Evolutionary conservation across 1,140 invertebrate genomes (phyloP).

Genomic region (Littorina saxatilis): DNA sequence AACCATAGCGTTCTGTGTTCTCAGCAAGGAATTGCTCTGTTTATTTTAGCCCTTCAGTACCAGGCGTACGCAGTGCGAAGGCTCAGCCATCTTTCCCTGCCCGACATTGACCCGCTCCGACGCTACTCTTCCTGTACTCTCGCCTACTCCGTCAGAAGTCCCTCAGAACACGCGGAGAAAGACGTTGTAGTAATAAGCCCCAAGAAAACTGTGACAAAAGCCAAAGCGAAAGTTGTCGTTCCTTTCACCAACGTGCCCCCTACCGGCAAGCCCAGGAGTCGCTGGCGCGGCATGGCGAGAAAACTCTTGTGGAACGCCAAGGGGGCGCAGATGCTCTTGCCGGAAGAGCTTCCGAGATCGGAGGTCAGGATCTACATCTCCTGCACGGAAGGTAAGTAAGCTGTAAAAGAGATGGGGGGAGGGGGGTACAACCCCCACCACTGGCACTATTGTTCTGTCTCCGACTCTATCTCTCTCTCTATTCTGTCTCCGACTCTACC

Average conservation of each 20-base stretch:
- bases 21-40: too few relatives aligned
- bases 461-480: too few relatives aligned
- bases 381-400: constrained; percentile 50
- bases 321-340: constrained; percentile 37
- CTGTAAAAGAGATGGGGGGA: not conserved
- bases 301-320: constrained; percentile 37
- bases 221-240: not conserved
- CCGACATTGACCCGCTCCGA: constrained; percentile 34
- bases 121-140: constrained; percentile 24
- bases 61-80: constrained; percentile 1
- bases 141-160: constrained; percentile 12
- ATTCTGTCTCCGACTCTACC: too few relatives aligned
- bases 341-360: constrained; percentile 39
- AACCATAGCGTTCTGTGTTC: too few relatives aligned
- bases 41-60: not conserved
- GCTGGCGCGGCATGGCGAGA: constrained; percentile 40
- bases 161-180: too few relatives aligned
- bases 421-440: too few relatives aligned
- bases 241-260: constrained; percentile 3
- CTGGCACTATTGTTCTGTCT: too few relatives aligned
- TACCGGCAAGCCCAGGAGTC: constrained; percentile 28
- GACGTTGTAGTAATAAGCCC: too few relatives aligned
- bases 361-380: constrained; percentile 49
- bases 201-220: not conserved
- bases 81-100: constrained; percentile 17